These are phyloP conservation scores for Drosophila borealis DNA, from an alignment of 2,888 invertebrate genomes.

Conservation along the genomic window DNA sequence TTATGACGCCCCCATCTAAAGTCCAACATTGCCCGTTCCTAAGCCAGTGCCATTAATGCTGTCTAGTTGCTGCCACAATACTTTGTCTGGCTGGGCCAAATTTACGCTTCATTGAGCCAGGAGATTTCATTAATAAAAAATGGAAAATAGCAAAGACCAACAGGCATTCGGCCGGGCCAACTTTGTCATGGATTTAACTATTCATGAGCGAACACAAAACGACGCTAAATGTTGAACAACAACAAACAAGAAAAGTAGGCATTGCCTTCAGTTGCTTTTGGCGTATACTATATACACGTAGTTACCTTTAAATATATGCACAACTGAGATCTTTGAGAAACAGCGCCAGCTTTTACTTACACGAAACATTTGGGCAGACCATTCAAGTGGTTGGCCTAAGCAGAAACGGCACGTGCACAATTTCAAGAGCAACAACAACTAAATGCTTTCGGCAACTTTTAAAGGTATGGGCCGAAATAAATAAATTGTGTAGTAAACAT, in stretches of 20 bases:
- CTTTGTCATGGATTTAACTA: slow-evolving; percentile 70
- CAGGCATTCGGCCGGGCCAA: slow-evolving; percentile 14
- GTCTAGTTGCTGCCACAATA: slow-evolving; percentile 28
- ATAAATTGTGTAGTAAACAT: slow-evolving; percentile 23
- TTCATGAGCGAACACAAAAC: slow-evolving; percentile 69
- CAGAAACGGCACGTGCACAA: slow-evolving; percentile 42
- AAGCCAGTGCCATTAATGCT: slow-evolving; percentile 64
- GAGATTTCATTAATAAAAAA: slow-evolving; percentile 81
- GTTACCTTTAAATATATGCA: slow-evolving; percentile 60
- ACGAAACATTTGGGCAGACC: slow-evolving; percentile 29
- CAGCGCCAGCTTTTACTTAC: slow-evolving; percentile 52
- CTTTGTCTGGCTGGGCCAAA: slow-evolving; percentile 36
- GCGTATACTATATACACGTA: slow-evolving; percentile 22
- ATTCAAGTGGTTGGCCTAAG: slow-evolving; percentile 26
- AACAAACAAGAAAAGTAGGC: slow-evolving; percentile 8
- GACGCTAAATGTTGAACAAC: slow-evolving; percentile 49
- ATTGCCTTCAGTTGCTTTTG: slow-evolving; percentile 18
- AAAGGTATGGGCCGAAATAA: slow-evolving; percentile 14
- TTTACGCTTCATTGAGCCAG: slow-evolving; percentile 80
- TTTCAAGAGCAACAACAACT: slow-evolving; percentile 12
- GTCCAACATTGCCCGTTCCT: slow-evolving; percentile 47
- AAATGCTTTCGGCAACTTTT: slow-evolving; percentile 13
- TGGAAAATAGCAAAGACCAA: slow-evolving; percentile 59
- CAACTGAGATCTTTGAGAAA: slow-evolving; percentile 47
- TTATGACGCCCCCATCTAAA: slow-evolving; percentile 40